Evolutionary conservation across 1,140 invertebrate genomes (phyloP).

Genomic region (Aporrectodea caliginosa): DNA sequence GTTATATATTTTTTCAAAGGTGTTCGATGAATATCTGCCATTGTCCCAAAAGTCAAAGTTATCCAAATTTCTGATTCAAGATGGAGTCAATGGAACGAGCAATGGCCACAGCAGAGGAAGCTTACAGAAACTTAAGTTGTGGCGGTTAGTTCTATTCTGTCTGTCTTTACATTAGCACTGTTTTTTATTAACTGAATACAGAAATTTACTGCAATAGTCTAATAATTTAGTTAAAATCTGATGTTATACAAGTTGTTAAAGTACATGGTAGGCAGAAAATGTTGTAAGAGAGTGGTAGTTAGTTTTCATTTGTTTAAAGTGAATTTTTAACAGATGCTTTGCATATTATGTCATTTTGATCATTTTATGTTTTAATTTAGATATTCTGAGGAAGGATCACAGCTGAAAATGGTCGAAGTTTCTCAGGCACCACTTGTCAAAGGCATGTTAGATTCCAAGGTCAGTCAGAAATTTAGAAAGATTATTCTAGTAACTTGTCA

Average conservation of each 20-base stretch:
- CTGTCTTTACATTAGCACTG: too few relatives aligned
- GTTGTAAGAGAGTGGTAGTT: too few relatives aligned
- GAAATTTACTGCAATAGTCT: too few relatives aligned
- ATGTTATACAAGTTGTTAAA: too few relatives aligned
- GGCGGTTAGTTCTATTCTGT: slow-evolving; percentile 31
- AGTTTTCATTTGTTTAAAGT: too few relatives aligned
- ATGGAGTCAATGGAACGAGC: slow-evolving; percentile 38
- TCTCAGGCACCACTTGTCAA: slow-evolving; percentile 77
- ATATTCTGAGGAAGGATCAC: slow-evolving; percentile 72
- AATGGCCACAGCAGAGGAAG: slow-evolving; percentile 38
- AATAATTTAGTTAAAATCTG: too few relatives aligned
- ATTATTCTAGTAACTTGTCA: too few relatives aligned
- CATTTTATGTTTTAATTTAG: slow-evolving; percentile 35
- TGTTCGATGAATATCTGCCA: slow-evolving; percentile 44
- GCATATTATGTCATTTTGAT: not conserved
- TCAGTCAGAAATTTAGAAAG: too few relatives aligned
- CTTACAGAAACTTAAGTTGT: slow-evolving; percentile 39
- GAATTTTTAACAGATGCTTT: not conserved
- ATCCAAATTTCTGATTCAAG: not conserved
- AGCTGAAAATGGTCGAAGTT: slow-evolving; percentile 79
- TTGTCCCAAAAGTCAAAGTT: slow-evolving; percentile 39
- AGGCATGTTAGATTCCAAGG: slow-evolving; percentile 72
- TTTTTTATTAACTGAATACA: too few relatives aligned
- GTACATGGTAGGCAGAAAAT: too few relatives aligned
- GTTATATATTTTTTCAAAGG: slow-evolving; percentile 33